A percentile compares a stretch with the other conserved stretches of the same genome.
phyloP scores from a whole-genome alignment of 2,113 vertebrate genomes.

The Laticauda colubrina region DNA sequence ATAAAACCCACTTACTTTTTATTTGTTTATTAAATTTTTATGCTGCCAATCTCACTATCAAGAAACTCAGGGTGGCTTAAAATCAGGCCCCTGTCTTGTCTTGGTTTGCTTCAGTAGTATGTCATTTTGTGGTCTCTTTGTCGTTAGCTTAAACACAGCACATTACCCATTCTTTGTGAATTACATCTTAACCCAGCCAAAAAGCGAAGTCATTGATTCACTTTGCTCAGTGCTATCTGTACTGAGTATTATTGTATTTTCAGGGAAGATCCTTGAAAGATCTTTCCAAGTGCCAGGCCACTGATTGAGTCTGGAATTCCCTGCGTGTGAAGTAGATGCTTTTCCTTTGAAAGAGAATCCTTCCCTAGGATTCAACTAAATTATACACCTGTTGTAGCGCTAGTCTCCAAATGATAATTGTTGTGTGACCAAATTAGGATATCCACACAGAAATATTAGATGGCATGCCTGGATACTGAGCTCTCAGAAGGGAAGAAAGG shows the following conservation, averaged over 20 bases:
- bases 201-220: background rate
- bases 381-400: background rate
- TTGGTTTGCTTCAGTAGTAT: background rate
- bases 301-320: background rate
- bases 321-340: background rate
- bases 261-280: background rate
- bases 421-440: background rate
- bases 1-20: background rate
- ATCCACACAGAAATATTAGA: background rate
- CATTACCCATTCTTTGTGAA: background rate
- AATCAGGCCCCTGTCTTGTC: background rate
- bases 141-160: background rate
- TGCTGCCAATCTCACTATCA: background rate
- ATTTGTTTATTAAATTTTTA: background rate
- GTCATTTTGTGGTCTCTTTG: background rate
- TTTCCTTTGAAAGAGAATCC: background rate
- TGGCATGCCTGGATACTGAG: background rate
- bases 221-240: background rate
- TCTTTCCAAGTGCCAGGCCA: background rate
- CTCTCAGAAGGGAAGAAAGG: background rate
- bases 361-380: background rate
- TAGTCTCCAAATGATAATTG: background rate
- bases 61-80: background rate
- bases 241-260: background rate
- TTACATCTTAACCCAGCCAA: background rate